Conservation (phyloP, 2,888 invertebrate species). For the Crossocerus cetratus region DNA sequence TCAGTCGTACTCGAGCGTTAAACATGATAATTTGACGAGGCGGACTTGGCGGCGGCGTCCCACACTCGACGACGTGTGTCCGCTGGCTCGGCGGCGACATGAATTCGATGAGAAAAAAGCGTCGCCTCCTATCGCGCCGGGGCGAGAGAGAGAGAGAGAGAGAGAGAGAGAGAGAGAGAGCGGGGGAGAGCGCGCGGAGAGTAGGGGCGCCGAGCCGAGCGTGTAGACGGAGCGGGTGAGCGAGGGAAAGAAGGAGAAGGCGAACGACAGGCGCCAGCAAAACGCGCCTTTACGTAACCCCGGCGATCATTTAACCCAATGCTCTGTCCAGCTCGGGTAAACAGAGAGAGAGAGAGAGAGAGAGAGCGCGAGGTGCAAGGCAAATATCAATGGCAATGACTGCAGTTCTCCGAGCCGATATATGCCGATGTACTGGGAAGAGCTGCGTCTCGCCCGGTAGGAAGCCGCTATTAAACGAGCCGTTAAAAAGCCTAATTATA, state of each 20-base stretch:
- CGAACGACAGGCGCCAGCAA: constrained; percentile 66
- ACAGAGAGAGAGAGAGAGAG: constrained; percentile 11
- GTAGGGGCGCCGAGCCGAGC: background rate
- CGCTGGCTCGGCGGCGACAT: constrained; percentile 32
- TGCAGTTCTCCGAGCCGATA: too few relatives aligned
- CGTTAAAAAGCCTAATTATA: too few relatives aligned
- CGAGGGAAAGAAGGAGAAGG: constrained; percentile 11
- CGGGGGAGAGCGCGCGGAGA: background rate
- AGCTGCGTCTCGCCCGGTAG: too few relatives aligned
- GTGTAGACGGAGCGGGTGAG: constrained; percentile 25
- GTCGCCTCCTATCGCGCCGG: constrained; percentile 46
- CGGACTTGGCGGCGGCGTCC: constrained; percentile 5
- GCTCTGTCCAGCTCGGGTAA: constrained; percentile 35
- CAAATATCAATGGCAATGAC: constrained; percentile 2
- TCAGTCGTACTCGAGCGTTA: background rate
- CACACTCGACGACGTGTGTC: constrained; percentile 1
- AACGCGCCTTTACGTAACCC: constrained; percentile 68
- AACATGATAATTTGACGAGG: constrained; percentile 24
- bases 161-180: constrained; percentile 5
- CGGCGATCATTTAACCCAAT: constrained; percentile 63
- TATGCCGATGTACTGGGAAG: too few relatives aligned
- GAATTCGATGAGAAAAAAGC: constrained; percentile 50
- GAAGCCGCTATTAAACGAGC: too few relatives aligned
- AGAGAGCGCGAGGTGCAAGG: background rate
- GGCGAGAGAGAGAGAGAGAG: background rate